Percentiles rank a stretch among this genome's conserved stretches.
Evolutionary conservation across 2,888 invertebrate genomes (phyloP).

Genomic region (Drosophila gaucha): DNA sequence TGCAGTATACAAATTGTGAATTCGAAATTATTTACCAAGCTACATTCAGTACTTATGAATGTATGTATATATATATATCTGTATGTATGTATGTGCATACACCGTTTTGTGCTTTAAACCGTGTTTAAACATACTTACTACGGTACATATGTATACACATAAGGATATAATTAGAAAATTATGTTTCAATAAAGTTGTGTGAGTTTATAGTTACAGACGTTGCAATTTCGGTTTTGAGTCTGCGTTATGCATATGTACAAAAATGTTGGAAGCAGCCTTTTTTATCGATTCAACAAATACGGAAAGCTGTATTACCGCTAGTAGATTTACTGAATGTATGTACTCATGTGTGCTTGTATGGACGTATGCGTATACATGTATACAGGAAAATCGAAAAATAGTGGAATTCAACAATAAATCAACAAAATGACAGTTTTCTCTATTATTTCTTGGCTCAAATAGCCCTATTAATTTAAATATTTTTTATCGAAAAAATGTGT

Average conservation of each 20-base stretch:
- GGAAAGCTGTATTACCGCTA: slow-evolving; percentile 23
- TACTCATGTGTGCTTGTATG: background rate
- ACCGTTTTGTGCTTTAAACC: background rate
- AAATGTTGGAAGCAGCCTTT: background rate
- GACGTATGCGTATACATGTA: too few relatives aligned
- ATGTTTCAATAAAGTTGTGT: too few relatives aligned
- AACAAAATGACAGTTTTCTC: background rate
- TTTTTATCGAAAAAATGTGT: too few relatives aligned
- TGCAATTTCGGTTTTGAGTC: background rate
- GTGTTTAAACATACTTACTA: background rate
- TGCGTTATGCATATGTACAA: slow-evolving; percentile 4
- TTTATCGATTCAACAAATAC: slow-evolving; percentile 38
- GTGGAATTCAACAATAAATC: too few relatives aligned
- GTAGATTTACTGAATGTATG: background rate
- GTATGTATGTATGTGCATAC: background rate
- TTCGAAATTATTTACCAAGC: background rate
- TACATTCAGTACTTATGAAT: background rate
- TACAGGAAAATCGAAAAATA: too few relatives aligned
- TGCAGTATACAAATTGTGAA: background rate
- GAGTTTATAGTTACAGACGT: background rate
- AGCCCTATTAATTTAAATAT: too few relatives aligned
- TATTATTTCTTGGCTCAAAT: background rate
- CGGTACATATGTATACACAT: background rate
- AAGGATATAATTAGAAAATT: background rate
- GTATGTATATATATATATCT: slow-evolving; percentile 10